A percentile compares a stretch with the other conserved stretches of the same genome.
Evolutionary conservation across 2,797 vertebrate species (phyloP).

Genomic region (Rhinogobio ventralis): DNA sequence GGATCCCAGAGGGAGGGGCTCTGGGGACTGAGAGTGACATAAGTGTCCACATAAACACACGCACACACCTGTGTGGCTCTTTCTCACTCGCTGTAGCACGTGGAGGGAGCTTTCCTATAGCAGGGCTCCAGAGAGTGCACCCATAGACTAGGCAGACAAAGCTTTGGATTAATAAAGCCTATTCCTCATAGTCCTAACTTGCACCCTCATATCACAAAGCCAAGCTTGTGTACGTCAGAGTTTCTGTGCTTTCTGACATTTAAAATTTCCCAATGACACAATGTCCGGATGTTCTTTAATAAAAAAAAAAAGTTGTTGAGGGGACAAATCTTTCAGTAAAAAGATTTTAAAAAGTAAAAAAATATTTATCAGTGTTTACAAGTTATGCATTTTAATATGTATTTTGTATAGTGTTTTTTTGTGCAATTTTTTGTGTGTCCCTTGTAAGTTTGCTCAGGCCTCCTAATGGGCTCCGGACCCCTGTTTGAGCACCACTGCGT

Average conservation of each 20-base stretch:
- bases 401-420: background rate
- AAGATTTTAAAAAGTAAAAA: background rate
- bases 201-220: background rate
- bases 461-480: background rate
- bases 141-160: background rate
- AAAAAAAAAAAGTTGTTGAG: background rate
- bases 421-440: background rate
- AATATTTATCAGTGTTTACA: background rate
- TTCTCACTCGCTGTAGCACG: conserved; percentile 8
- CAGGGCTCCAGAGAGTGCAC: background rate
- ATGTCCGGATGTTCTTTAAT: background rate
- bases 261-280: background rate
- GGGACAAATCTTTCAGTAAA: background rate
- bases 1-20: conserved; percentile 32
- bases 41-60: conserved; percentile 18
- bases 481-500: background rate
- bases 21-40: conserved; percentile 24
- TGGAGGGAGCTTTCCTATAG: background rate
- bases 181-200: background rate
- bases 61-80: conserved; percentile 22
- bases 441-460: background rate
- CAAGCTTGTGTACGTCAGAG: background rate
- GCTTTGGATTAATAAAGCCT: background rate
- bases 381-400: no score
- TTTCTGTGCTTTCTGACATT: background rate